phyloP scores from a whole-genome alignment of 2,797 vertebrate genomes.

The Aselliscus stoliczkanus region DNA sequence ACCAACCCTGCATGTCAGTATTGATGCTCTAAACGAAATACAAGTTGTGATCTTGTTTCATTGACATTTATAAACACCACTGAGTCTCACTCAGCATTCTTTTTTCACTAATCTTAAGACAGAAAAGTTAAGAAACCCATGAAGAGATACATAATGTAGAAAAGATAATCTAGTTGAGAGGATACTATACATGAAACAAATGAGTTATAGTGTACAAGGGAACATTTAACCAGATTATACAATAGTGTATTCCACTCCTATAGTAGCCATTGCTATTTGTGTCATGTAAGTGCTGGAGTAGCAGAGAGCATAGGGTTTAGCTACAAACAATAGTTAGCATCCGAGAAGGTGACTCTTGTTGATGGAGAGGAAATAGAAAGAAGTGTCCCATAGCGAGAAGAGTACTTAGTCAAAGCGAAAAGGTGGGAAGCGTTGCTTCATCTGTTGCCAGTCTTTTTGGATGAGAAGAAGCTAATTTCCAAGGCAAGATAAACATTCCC shows the following conservation, averaged over 20 bases:
- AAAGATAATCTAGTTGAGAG: not conserved
- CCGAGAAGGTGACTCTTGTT: too few species aligned
- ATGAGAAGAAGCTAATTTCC: constrained; percentile 11
- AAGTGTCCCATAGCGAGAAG: not conserved
- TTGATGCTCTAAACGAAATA: not conserved
- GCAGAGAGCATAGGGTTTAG: not conserved
- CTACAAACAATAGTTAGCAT: not conserved
- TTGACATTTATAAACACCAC: not conserved
- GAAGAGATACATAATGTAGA: not conserved
- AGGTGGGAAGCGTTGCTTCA: not conserved
- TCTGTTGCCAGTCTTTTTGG: not conserved
- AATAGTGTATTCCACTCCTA: not conserved
- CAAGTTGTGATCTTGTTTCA: not conserved
- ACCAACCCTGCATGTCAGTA: not conserved
- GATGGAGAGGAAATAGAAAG: not conserved
- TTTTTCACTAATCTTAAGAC: not conserved
- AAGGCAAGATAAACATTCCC: not conserved
- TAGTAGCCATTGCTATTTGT: too few species aligned
- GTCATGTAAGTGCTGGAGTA: not conserved
- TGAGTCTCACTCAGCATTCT: not conserved
- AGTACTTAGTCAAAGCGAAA: not conserved
- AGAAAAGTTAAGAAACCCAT: not conserved
- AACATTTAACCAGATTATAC: not conserved
- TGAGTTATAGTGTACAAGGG: not conserved
- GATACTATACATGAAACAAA: not conserved